Evolutionary conservation across 2,888 invertebrate species (phyloP), one percentile per base, ranked within the genome.

Genomic region (Hirtodrosophila duncani): DNA sequence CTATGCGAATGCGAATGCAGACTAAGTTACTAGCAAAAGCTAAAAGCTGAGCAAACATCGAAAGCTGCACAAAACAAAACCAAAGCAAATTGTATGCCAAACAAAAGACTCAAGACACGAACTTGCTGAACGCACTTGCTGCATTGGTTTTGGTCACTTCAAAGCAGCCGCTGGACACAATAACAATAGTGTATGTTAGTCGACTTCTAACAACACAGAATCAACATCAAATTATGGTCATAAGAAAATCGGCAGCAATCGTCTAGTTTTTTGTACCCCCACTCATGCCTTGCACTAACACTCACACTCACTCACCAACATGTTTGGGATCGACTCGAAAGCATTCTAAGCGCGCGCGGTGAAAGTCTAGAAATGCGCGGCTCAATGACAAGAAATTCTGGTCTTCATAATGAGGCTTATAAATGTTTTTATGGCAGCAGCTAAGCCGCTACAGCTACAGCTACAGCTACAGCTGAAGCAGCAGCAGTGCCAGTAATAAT

Each of bases 331-430:
- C n/a, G n/a, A n/a, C n/a, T 14, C 30, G 29, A 33, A 42, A 59
- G 51, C 63, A 68, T 67, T 72, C 67, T 63, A 50, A 65, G 50
- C 46, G 57, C 49, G 61, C 52, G 67, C 65, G 67, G 67, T 64
- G 74, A 82, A 81, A 77, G 79, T 78, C 63, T 46, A 30, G 45
- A 46, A 30, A 56, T 30, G 21, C 27, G 58, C 46, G 60, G 50
- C 67, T 75, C 64, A 70, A 67, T 64, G 60, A 68, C 81, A 67
- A 77, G 79, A 80, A 80, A 77, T 77, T 81, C 79, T 77, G 63
- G 74, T 80, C 77, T 71, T 67, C 65, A 81, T 79, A 74, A 81
- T 77, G 74, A 79, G 75, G 62, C 81, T 72, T 72, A 74, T 74
- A 81, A 74, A 81, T 72, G 66, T 67, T 79, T 74, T 75, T 79